phyloP scores from a whole-genome alignment of 2,113 vertebrate species.

The Gopherus evgoodei region DNA sequence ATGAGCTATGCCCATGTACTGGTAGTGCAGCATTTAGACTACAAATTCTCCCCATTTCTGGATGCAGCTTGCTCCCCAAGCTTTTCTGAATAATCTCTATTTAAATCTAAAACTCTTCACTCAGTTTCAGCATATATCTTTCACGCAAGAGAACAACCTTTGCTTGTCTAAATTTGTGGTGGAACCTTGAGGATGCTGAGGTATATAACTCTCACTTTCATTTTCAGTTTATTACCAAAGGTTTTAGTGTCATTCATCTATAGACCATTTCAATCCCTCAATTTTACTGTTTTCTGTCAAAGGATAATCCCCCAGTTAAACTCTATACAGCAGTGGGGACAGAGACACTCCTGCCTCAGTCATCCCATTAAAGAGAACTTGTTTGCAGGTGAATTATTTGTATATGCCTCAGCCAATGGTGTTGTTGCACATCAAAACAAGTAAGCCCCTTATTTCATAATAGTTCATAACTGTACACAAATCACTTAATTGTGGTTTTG shows the following conservation, averaged over 20 bases:
- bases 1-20: rapidly evolving
- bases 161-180: background rate
- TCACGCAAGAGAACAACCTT: background rate
- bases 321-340: background rate
- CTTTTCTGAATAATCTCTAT: background rate
- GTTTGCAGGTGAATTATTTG: background rate
- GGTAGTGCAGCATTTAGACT: background rate
- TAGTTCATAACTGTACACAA: background rate
- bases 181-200: background rate
- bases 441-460: background rate
- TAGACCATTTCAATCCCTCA: background rate
- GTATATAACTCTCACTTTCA: background rate
- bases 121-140: background rate
- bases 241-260: background rate
- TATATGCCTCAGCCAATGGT: background rate
- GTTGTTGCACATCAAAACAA: background rate
- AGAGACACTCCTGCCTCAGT: background rate
- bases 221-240: background rate
- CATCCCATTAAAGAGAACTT: background rate
- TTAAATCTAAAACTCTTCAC: background rate
- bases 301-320: background rate
- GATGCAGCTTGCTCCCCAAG: background rate
- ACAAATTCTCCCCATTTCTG: background rate
- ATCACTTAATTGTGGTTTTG: background rate
- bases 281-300: background rate